phyloP scores from a whole-genome alignment of 2,888 invertebrate genomes.

The Ganaspis brasiliensis region DNA sequence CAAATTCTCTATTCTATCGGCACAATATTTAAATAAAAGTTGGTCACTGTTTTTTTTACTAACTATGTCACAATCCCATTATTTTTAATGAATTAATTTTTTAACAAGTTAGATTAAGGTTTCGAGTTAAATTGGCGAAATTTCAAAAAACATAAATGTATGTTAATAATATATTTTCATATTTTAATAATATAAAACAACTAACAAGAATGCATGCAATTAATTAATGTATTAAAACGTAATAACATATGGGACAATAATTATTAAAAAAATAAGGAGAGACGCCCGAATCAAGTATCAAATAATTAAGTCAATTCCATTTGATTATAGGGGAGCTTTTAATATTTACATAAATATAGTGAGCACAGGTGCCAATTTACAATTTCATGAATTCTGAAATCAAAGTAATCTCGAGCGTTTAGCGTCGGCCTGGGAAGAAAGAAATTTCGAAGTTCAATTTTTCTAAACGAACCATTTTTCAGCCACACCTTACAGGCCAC shows the following conservation, averaged over 20 bases:
- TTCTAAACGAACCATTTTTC: conserved; percentile 59
- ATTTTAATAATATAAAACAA: too few species aligned
- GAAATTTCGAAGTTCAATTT: conserved; percentile 58
- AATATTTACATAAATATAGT: background rate
- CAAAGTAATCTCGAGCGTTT: background rate
- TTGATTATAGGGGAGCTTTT: background rate
- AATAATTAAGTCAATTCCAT: conserved; percentile 5
- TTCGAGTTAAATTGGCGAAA: too few species aligned
- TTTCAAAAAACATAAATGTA: too few species aligned
- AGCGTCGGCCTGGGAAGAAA: conserved; percentile 43
- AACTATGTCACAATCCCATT: too few species aligned
- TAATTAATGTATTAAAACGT: too few species aligned
- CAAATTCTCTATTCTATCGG: conserved; percentile 7
- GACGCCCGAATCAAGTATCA: background rate
- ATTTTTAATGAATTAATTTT: background rate
- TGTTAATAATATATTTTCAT: too few species aligned
- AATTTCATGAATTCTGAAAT: conserved; percentile 18
- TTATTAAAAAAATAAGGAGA: too few species aligned
- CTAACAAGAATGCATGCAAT: too few species aligned
- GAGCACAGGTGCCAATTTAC: background rate
- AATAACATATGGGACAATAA: too few species aligned
- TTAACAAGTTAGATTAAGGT: too few species aligned
- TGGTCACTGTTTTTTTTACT: background rate
- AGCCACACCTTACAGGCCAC: conserved; percentile 61
- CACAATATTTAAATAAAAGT: conserved; percentile 10